phyloP scores from a whole-genome alignment of 2,888 invertebrate genomes.

The Itoplectis maculator region DNA sequence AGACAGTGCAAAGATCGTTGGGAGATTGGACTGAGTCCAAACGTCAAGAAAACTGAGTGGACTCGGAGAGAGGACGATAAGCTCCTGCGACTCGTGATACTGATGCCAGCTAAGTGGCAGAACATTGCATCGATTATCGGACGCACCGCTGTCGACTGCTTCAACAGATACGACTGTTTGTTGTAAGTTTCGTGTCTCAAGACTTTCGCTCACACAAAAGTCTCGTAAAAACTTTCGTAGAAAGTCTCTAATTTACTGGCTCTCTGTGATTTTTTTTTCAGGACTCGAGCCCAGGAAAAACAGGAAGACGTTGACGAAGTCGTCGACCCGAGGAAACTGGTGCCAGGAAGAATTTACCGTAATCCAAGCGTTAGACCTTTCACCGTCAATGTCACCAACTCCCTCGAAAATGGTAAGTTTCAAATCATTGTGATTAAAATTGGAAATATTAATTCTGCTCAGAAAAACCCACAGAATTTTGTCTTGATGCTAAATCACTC shows the following conservation, averaged over 20 bases:
- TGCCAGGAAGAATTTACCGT: background rate
- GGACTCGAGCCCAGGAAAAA: too few relatives aligned
- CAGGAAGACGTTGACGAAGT: background rate
- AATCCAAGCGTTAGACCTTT: too few relatives aligned
- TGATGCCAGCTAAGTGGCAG: constrained; percentile 99
- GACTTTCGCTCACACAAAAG: too few relatives aligned
- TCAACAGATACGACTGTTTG: constrained; percentile 98
- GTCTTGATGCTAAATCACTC: too few relatives aligned
- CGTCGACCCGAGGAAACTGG: background rate
- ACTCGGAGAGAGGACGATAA: constrained; percentile 99
- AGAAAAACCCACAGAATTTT: too few relatives aligned
- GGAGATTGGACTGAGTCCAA: constrained; percentile 99
- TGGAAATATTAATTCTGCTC: too few relatives aligned
- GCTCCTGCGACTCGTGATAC: constrained; percentile 97
- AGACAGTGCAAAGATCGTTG: constrained; percentile 99
- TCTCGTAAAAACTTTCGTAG: too few relatives aligned
- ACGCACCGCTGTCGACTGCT: constrained; percentile 98
- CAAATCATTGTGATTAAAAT: too few relatives aligned
- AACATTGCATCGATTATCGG: constrained; percentile 99
- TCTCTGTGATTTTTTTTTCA: too few relatives aligned
- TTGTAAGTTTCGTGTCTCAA: constrained; percentile 88
- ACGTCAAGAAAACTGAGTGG: constrained; percentile 99
- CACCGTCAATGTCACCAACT: too few relatives aligned
- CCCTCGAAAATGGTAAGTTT: too few relatives aligned
- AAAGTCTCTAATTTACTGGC: too few relatives aligned